Conservation (phyloP, 2,888 invertebrate species). For the Micropterix aruncella region DNA sequence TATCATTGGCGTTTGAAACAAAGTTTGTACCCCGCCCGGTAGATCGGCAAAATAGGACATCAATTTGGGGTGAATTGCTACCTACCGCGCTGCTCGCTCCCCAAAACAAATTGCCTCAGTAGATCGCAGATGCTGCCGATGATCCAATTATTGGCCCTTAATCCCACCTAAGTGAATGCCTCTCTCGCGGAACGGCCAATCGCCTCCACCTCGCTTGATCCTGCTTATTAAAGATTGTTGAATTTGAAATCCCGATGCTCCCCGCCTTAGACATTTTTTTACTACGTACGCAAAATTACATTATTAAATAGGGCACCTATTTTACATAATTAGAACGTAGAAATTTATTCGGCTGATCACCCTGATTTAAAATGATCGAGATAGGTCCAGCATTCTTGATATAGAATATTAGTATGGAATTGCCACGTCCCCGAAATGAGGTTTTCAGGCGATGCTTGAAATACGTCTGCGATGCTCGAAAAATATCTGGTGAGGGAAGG, state of each 20-base stretch:
- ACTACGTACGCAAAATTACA: too few species aligned
- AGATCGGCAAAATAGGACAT: neutral
- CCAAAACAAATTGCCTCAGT: neutral
- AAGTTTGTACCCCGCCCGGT: neutral
- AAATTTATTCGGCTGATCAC: too few species aligned
- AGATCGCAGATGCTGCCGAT: neutral
- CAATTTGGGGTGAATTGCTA: neutral
- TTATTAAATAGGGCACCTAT: too few species aligned
- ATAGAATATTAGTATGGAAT: too few species aligned
- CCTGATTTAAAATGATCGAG: too few species aligned
- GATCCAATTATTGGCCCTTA: neutral
- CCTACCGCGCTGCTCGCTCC: neutral
- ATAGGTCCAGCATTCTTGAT: too few species aligned
- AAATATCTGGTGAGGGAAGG: too few species aligned
- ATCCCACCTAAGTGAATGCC: neutral
- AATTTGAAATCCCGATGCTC: neutral
- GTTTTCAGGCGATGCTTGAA: too few species aligned
- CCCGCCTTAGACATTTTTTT: too few species aligned
- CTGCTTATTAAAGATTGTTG: neutral
- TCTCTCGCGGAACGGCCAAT: neutral
- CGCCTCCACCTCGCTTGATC: neutral
- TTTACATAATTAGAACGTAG: too few species aligned
- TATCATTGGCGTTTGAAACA: neutral
- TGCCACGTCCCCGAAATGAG: too few species aligned
- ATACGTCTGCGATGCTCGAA: too few species aligned